A percentile compares a stretch with the other conserved stretches of the same genome.
Conservation (phyloP, 1,140 invertebrate species). For the Panagrolaimus sp. region DNA sequence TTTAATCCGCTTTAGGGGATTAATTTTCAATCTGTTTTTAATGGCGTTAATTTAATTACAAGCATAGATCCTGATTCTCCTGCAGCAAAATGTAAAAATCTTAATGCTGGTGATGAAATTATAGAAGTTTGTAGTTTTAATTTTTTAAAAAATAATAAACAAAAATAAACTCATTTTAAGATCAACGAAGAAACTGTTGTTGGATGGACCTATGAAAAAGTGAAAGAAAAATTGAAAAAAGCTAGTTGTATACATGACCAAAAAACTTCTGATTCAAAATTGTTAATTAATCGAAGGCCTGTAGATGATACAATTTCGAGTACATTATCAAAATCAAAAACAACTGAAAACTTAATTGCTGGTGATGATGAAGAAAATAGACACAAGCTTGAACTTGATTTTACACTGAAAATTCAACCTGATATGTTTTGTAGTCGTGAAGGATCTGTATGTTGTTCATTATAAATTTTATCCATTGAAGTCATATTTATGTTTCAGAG, state of each 20-base stretch:
- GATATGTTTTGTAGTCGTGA: conserved; percentile 29
- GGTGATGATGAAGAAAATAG: conserved; percentile 9
- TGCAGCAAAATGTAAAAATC: conserved; percentile 22
- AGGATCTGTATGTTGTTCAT: not conserved
- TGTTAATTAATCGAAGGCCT: conserved; percentile 20
- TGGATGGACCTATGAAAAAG: conserved; percentile 23
- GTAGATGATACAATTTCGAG: conserved; percentile 35
- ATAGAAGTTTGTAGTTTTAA: conserved; percentile 30
- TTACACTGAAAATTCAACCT: conserved; percentile 38
- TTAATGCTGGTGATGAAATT: conserved; percentile 40
- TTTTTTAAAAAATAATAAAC: not conserved
- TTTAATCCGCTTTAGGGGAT: conserved; percentile 30
- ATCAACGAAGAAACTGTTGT: conserved; percentile 25
- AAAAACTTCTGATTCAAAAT: conserved; percentile 15
- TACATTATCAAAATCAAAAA: conserved; percentile 18
- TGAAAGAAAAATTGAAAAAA: not conserved
- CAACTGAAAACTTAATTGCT: not conserved
- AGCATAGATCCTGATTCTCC: conserved; percentile 27
- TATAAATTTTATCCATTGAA: not conserved
- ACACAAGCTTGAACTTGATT: conserved; percentile 28
- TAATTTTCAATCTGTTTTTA: conserved; percentile 29
- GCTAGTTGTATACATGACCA: not conserved
- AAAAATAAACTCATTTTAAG: conserved; percentile 18
- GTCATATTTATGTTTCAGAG: conserved; percentile 10
- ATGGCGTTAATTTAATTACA: conserved; percentile 34